Evolutionary conservation across 2,797 vertebrate species (phyloP), one percentile per base, ranked within the genome.

Genomic region (Manis javanica): DNA sequence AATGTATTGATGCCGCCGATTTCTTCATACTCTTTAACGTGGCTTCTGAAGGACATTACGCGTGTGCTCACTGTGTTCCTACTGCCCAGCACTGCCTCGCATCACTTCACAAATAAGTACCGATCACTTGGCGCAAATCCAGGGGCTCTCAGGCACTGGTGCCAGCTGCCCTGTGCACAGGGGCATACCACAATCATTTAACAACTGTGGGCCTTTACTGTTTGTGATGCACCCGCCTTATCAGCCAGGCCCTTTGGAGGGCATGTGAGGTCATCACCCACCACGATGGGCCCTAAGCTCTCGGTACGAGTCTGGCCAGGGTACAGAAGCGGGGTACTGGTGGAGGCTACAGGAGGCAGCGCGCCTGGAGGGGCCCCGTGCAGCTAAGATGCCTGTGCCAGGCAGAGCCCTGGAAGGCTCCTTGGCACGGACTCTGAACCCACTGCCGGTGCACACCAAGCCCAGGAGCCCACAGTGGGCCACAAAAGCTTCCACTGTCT

Each of bases 401-500:
- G 11, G 57, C 74, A 61, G 85, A 24, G 16, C 23, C 71, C 83
- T 8, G 46, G 51, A 26, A 59, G 34, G 42, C 31, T 42, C 61
- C 31, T 0, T 0, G 1, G 53, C 9, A 34, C 81, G 14, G 6
- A 18, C 21, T 55, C 85, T 37, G 8, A 71, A 74, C 18, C 68
- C 0, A 6, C 71, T 51, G 26, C 66, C 5, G 0, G 96, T 78
- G 82, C 37, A 34, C 8, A 88, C 7, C 24, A 11, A 63, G 39
- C 63, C 57, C 78, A 63, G 69, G 78, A 68, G 57, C 85, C 37
- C 46, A 26, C 0, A 0, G 34, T 0, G 0, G 19, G 63, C n/a
- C 97, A 84, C 2, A 1, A 4, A 97, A 87, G 95, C 88, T 71
- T 86, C 88, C 91, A 88, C 94, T 96, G 72, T 74, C 63, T 78